Evolutionary conservation across 2,797 vertebrate species (phyloP), one percentile per base, ranked within the genome.

Genomic region (Rachycentron canadum): DNA sequence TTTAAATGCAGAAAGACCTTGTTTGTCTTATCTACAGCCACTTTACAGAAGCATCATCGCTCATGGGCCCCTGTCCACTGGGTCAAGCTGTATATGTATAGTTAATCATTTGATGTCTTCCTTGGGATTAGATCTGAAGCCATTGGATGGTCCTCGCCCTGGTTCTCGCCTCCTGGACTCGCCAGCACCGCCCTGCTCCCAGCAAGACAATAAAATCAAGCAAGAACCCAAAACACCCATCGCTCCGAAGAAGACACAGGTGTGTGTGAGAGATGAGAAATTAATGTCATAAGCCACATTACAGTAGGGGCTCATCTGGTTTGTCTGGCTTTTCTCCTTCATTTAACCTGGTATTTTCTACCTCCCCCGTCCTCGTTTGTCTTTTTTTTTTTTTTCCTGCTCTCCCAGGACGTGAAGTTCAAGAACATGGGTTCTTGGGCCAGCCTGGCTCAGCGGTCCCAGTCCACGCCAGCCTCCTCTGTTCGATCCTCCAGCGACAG

Each of bases 391-490:
- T 19, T 19, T 43, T 16, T 40, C 17, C 32, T 26, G 26, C 17
- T 66, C n/a, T 38, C 3, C 0, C 83, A 96, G 96, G 96, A 97
- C 61, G 92, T 96, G 75, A 97, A 97, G 79, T 86, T 97, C 79
- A 97, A 97, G 91, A 97, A 96, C 91, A 98, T 97, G 95, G 96
- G 96, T 5, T 97, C 97, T 0, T 98, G 97, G 97, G 96, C 96
- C 1, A 97, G 96, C 62, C 85, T 98, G 88, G 96, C 96, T 26
- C 97, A 98, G 89, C 95, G 96, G 76, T 95, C 97, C 25, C 95
- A 96, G 47, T 95, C 96, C 30, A 94, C 96, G 1, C 95, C 96
- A 0, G 94, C 96, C 66, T 94, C 96, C 23, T 93, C 96, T 0
- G 94, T 94, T 2, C 97, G 97, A 89, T 97, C 97, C 2, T 97